phyloP scores from a whole-genome alignment of 2,113 vertebrate genomes.

The Alethe diademata region DNA sequence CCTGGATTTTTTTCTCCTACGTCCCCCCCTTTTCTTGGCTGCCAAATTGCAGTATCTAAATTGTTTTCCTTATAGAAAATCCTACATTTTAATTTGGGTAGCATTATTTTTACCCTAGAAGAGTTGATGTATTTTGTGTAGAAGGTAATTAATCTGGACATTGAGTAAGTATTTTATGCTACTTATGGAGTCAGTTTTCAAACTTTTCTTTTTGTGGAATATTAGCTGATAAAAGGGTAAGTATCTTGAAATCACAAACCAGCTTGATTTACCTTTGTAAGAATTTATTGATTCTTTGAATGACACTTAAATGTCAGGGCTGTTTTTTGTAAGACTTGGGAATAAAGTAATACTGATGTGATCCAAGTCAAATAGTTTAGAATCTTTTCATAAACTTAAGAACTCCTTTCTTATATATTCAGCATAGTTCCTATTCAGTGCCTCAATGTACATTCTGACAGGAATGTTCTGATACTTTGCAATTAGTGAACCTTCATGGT shows the following conservation, averaged over 20 bases:
- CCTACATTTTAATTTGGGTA: conserved; percentile 66
- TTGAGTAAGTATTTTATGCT: conserved; percentile 68
- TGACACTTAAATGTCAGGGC: conserved; percentile 73
- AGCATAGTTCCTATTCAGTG: conserved; percentile 75
- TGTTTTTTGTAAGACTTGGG: conserved; percentile 75
- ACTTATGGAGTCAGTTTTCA: conserved; percentile 65
- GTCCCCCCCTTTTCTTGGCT: conserved; percentile 74
- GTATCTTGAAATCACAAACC: conserved; percentile 77
- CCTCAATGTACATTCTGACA: conserved; percentile 78
- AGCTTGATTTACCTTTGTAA: conserved; percentile 71
- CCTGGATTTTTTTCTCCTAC: conserved; percentile 66
- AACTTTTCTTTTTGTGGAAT: conserved; percentile 58
- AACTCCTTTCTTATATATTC: conserved; percentile 74
- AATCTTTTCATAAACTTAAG: conserved; percentile 70
- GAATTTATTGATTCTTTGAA: conserved; percentile 71
- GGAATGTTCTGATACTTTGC: conserved; percentile 78
- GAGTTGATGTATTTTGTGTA: conserved; percentile 68
- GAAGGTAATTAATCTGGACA: conserved; percentile 69
- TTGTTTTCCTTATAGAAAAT: conserved; percentile 66
- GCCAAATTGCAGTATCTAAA: conserved; percentile 73
- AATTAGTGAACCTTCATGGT: conserved; percentile 78
- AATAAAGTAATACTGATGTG: conserved; percentile 69
- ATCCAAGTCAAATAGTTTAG: conserved; percentile 71
- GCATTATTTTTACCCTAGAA: conserved; percentile 67
- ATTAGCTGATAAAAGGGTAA: conserved; percentile 76